Evolutionary conservation across 2,797 vertebrate genomes (phyloP).

Genomic region (Hipposideros larvatus): DNA sequence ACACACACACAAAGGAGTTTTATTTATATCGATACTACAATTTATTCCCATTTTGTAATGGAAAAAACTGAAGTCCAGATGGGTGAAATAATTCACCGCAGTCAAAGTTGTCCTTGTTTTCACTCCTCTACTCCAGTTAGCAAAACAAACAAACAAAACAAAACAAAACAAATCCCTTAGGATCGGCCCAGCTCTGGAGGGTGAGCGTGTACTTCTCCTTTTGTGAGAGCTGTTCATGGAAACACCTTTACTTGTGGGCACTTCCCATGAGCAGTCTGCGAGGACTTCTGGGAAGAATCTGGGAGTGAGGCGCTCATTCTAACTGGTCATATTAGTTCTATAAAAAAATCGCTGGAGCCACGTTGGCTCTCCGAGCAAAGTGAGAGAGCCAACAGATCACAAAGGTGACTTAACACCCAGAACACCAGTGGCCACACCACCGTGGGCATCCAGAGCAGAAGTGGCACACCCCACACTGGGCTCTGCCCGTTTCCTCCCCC

Average conservation of each 20-base stretch:
- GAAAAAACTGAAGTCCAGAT: background rate
- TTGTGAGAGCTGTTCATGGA: background rate
- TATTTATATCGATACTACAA: background rate
- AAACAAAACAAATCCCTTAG: background rate
- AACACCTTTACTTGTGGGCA: background rate
- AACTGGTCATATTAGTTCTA: background rate
- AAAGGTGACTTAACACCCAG: background rate
- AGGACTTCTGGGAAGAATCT: background rate
- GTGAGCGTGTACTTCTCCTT: background rate
- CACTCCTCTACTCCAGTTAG: background rate
- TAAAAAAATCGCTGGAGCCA: background rate
- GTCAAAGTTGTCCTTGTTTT: background rate
- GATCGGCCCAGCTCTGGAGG: background rate
- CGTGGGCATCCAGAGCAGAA: background rate
- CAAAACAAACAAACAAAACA: background rate
- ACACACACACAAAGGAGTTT: background rate
- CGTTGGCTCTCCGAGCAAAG: background rate
- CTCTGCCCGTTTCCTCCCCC: background rate
- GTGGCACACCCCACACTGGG: rapidly evolving
- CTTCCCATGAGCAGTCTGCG: background rate
- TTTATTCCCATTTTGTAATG: background rate
- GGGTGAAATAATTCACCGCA: background rate
- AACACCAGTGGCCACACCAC: background rate
- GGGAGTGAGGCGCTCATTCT: no score
- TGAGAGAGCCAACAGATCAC: background rate